Percentiles rank a stretch among this genome's conserved stretches.
phyloP scores from a whole-genome alignment of 92 coral and sea anemone species.

The Epizoanthus scotinus region DNA sequence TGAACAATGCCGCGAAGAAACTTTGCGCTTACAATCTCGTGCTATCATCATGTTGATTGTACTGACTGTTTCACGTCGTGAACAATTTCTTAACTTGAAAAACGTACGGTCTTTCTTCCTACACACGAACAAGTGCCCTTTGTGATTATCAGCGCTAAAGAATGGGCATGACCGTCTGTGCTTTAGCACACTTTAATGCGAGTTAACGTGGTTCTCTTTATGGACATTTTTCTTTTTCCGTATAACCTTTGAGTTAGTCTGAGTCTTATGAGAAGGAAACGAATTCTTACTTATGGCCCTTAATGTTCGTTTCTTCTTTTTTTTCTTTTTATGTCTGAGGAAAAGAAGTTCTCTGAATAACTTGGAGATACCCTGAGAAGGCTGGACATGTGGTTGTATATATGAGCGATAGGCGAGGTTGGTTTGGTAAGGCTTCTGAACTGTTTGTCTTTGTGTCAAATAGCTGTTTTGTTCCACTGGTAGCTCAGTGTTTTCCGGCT shows the following conservation, averaged over 20 bases:
- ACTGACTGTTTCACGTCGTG: too few species aligned
- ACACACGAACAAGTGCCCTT: too few species aligned
- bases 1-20: too few species aligned
- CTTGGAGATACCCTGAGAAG: not conserved
- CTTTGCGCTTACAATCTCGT: too few species aligned
- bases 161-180: not conserved
- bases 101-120: not conserved
- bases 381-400: not conserved
- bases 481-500: too few species aligned
- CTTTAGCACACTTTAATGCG: not conserved
- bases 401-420: not conserved
- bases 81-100: not conserved
- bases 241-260: not conserved
- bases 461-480: too few species aligned
- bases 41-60: too few species aligned
- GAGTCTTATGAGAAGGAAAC: not conserved
- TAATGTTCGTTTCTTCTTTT: constrained; percentile 20
- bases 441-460: not conserved
- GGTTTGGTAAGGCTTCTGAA: not conserved
- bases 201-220: not conserved
- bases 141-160: too few species aligned
- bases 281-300: not conserved
- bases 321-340: constrained; percentile 30
- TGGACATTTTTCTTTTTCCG: not conserved
- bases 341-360: constrained; percentile 17